A percentile compares a stretch with the other conserved stretches of the same genome.
Evolutionary conservation across 1,140 invertebrate genomes (phyloP).

Genomic region (silkworm (Bombyx mori)): DNA sequence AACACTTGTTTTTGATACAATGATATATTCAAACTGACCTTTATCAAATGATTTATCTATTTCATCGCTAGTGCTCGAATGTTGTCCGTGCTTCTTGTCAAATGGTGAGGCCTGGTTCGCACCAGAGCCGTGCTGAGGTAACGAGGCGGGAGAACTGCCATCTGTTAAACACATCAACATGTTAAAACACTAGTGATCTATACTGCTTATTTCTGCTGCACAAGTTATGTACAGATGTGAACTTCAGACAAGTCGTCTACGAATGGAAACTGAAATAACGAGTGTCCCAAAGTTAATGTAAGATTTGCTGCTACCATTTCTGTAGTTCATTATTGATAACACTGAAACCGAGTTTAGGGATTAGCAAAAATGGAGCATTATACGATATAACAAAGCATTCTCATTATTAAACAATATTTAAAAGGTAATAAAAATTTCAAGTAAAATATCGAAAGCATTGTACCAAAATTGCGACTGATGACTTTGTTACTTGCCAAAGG

Average conservation of each 20-base stretch:
- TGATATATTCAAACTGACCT: conserved; percentile 25
- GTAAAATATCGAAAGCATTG: too few species aligned
- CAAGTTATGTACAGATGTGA: not conserved
- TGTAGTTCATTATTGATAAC: too few species aligned
- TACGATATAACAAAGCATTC: too few species aligned
- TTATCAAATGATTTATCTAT: conserved; percentile 63
- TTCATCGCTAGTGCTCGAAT: conserved; percentile 35
- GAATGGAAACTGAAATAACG: not conserved
- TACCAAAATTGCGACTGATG: too few species aligned
- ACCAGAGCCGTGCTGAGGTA: conserved; percentile 28
- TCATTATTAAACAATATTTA: too few species aligned
- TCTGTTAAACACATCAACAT: conserved; percentile 19
- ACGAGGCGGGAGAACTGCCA: conserved; percentile 47
- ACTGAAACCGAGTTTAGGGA: too few species aligned
- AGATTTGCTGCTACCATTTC: too few species aligned
- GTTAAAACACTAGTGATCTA: not conserved
- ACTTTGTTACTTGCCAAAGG: too few species aligned
- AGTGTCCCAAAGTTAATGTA: too few species aligned
- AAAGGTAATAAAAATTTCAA: too few species aligned
- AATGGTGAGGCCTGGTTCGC: conserved; percentile 28
- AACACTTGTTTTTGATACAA: too few species aligned
- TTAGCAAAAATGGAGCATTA: too few species aligned
- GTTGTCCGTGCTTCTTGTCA: conserved; percentile 42
- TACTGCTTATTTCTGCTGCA: not conserved
- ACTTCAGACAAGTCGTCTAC: not conserved